Evolutionary conservation across 2,888 invertebrate genomes (phyloP).

Genomic region (Syrista parreyssii): DNA sequence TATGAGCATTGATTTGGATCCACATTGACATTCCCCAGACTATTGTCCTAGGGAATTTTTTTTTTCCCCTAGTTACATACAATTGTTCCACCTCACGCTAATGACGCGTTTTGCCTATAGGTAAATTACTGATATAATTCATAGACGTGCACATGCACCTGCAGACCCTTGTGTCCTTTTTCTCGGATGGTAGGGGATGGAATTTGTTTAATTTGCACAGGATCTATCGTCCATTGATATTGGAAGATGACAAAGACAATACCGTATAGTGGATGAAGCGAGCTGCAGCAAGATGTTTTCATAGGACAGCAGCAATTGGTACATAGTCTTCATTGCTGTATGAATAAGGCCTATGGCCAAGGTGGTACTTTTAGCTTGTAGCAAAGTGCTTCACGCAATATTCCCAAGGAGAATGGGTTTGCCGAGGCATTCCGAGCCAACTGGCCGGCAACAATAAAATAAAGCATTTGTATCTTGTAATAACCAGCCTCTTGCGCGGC

Average conservation of each 20-base stretch:
- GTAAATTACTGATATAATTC: background rate
- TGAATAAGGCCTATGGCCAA: background rate
- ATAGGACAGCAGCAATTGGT: background rate
- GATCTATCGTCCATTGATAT: background rate
- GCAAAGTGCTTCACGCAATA: conserved; percentile 26
- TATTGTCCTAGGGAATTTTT: background rate
- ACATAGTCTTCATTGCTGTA: background rate
- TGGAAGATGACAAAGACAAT: background rate
- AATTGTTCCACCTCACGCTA: no score
- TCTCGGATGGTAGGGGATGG: background rate
- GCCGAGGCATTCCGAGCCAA: conserved; percentile 44
- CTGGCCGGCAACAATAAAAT: conserved; percentile 58
- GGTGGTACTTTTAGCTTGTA: background rate
- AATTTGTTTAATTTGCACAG: no score
- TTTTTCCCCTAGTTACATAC: background rate
- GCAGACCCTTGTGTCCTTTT: background rate
- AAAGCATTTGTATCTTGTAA: conserved; percentile 62
- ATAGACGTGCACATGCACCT: background rate
- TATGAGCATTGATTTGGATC: background rate
- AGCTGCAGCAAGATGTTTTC: background rate
- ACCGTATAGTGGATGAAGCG: background rate
- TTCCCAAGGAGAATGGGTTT: conserved; percentile 46
- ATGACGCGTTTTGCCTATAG: no score
- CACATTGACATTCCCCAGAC: background rate
- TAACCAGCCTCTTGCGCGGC: conserved; percentile 40